Conservation (phyloP, 1,140 invertebrate species). For the Solen grandis region DNA sequence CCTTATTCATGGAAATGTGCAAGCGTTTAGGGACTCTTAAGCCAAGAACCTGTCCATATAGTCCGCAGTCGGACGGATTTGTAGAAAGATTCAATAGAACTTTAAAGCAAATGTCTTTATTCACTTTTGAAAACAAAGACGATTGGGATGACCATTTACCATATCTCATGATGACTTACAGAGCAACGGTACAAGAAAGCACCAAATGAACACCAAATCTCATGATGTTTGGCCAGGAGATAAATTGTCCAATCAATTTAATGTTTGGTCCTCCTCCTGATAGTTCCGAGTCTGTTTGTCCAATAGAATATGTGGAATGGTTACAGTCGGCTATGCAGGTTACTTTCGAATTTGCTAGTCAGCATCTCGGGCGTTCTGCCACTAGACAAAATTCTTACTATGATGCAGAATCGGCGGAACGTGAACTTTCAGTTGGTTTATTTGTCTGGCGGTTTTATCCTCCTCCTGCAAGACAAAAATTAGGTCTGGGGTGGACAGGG, state of each 20-base stretch:
- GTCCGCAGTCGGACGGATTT: constrained; percentile 75
- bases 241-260: constrained; percentile 46
- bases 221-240: constrained; percentile 40
- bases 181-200: constrained; percentile 54
- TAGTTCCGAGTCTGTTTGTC: constrained; percentile 14
- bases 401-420: no score
- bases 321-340: neutral
- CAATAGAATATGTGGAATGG: constrained; percentile 36
- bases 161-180: constrained; percentile 59
- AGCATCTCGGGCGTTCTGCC: no score
- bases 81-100: constrained; percentile 72
- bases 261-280: constrained; percentile 22
- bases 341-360: constrained; percentile 13
- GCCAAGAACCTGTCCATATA: constrained; percentile 70
- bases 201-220: constrained; percentile 61
- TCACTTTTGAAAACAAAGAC: constrained; percentile 54
- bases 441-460: constrained; percentile 59
- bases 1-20: constrained; percentile 56
- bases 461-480: neutral
- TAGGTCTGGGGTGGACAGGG: constrained; percentile 45
- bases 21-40: constrained; percentile 53
- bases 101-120: constrained; percentile 45
- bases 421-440: no score
- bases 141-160: constrained; percentile 67
- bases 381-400: no score